Percentiles rank a stretch among this genome's conserved stretches.
phyloP scores from a whole-genome alignment of 2,113 vertebrate species.

The Chaenogobius annularis region DNA sequence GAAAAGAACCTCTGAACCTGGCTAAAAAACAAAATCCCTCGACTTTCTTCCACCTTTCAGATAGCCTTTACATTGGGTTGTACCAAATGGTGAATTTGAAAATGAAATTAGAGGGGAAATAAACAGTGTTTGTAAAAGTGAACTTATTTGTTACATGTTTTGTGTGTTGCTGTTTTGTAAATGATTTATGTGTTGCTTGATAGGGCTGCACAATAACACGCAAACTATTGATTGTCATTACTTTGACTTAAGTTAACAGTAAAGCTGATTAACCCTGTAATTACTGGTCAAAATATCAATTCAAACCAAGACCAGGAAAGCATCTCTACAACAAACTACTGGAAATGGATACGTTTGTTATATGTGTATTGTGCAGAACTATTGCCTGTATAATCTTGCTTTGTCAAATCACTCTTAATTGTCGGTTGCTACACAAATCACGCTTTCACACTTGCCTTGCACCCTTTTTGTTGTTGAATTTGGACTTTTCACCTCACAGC shows the following conservation, averaged over 20 bases:
- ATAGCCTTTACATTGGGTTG: not conserved
- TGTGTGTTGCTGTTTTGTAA: constrained; percentile 12
- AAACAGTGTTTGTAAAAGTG: not conserved
- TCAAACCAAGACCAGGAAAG: not conserved
- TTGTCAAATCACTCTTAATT: not conserved
- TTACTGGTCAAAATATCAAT: not conserved
- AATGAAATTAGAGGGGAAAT: not conserved
- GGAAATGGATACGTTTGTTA: not conserved
- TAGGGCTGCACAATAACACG: not conserved
- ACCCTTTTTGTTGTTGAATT: constrained; percentile 7
- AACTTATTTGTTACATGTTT: not conserved
- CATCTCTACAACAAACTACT: not conserved
- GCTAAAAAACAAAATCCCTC: not conserved
- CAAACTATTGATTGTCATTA: not conserved
- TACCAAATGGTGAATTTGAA: not conserved
- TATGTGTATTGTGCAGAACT: not conserved
- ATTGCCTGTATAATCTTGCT: constrained; percentile 3
- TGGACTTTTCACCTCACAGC: constrained; percentile 18
- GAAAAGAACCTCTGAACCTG: not conserved
- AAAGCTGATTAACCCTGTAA: no score
- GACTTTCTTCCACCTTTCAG: not conserved
- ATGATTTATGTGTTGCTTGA: not conserved
- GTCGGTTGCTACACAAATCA: not conserved
- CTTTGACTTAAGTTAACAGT: not conserved
- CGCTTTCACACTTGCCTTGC: not conserved